Conservation (phyloP, 2,888 invertebrate genomes). For the Mimumesa dahlbomi region DNA sequence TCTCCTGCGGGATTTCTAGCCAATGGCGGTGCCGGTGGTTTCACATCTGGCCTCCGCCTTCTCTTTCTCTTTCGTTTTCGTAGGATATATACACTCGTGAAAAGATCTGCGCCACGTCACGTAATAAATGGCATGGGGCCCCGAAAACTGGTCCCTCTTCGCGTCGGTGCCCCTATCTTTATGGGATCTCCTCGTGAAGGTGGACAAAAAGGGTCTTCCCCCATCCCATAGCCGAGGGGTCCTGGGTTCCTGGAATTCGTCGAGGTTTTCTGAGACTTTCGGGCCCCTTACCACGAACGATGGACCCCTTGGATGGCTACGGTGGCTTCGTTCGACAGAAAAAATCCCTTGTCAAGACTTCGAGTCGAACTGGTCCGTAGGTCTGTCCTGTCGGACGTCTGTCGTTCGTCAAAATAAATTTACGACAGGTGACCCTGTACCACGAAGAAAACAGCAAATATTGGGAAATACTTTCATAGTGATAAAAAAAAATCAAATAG, state of each 20-base stretch:
- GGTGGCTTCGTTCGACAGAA: constrained; percentile 10
- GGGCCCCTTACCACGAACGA: constrained; percentile 70
- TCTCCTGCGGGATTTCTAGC: constrained; percentile 16
- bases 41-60: constrained; percentile 63
- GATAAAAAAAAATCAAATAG: too few species aligned
- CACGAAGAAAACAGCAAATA: neutral
- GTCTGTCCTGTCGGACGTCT: neutral
- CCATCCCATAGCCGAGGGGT: constrained; percentile 36
- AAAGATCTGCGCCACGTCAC: constrained; percentile 65
- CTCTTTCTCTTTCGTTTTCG: constrained; percentile 35
- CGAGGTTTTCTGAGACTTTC: constrained; percentile 76
- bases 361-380: neutral
- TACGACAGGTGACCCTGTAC: constrained; percentile 21
- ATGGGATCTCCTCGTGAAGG: constrained; percentile 69
- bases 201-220: constrained; percentile 55
- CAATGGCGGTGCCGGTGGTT: constrained; percentile 5
- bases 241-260: constrained; percentile 73
- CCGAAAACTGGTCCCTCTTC: constrained; percentile 72
- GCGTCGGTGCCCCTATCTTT: constrained; percentile 68
- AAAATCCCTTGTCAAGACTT: constrained; percentile 8
- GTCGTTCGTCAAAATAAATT: constrained; percentile 2
- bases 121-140: constrained; percentile 72
- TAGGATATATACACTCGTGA: constrained; percentile 58
- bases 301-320: constrained; percentile 25
- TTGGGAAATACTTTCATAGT: too few species aligned